Percentiles rank a stretch among this genome's conserved stretches.
These are phyloP conservation scores for Petrocephalus sullivani DNA, from an alignment of 2,797 vertebrate genomes.

Conservation along the genomic window DNA sequence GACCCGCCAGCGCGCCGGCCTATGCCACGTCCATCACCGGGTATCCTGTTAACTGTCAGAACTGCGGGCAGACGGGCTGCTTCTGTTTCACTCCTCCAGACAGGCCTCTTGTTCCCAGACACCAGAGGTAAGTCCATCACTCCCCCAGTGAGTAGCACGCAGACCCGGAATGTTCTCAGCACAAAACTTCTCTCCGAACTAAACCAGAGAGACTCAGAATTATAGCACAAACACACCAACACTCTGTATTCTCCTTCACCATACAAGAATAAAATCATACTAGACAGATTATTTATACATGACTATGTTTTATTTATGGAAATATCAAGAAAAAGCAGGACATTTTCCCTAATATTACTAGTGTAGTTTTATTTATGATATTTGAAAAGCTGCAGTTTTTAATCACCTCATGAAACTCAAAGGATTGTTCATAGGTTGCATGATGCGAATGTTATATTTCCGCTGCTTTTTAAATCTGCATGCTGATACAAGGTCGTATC, in stretches of 20 bases:
- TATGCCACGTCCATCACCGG: neutral
- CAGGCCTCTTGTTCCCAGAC: neutral
- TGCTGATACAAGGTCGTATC: neutral
- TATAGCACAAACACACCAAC: neutral
- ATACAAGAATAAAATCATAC: neutral
- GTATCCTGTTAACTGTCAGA: neutral
- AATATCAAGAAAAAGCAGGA: neutral
- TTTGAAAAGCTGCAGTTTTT: neutral
- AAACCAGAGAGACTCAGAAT: neutral
- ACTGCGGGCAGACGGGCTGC: neutral
- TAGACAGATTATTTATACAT: neutral
- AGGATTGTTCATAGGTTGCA: neutral
- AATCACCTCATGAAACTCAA: neutral
- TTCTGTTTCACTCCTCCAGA: neutral
- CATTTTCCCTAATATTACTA: neutral
- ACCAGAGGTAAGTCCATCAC: neutral
- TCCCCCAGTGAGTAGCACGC: neutral
- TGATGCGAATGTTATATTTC: neutral
- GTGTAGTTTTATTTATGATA: neutral
- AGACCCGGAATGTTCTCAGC: neutral
- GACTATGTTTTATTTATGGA: neutral
- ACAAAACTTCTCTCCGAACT: neutral
- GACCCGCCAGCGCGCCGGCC: neutral
- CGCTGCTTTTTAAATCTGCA: neutral
- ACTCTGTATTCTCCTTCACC: neutral